phyloP scores from a whole-genome alignment of 1,140 invertebrate genomes.

The Hyposmocoma kahamanoa region DNA sequence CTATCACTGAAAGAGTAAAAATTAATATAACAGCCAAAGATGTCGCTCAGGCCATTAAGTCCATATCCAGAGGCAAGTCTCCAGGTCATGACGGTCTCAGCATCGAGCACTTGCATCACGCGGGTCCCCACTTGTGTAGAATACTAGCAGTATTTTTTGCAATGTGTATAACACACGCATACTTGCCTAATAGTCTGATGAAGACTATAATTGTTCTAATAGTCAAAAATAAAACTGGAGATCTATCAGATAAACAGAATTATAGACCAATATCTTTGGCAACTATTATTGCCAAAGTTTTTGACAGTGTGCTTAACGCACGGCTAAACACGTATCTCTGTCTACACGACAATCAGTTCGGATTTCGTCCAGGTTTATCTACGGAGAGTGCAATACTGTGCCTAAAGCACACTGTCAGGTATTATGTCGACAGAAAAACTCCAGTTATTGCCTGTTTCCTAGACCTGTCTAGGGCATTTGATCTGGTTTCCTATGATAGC shows the following conservation, averaged over 20 bases:
- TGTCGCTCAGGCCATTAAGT: not conserved
- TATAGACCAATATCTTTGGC: not conserved
- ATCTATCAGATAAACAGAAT: no score
- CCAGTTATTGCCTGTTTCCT: not conserved
- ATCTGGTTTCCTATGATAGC: not conserved
- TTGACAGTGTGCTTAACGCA: not conserved
- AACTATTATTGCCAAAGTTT: not conserved
- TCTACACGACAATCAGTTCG: not conserved
- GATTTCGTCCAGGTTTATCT: not conserved
- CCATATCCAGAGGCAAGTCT: no score
- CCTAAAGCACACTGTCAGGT: not conserved
- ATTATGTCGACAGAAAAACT: not conserved
- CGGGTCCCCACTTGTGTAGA: not conserved
- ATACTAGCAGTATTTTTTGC: not conserved
- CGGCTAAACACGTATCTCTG: not conserved
- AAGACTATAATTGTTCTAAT: not conserved
- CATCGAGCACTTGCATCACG: no score
- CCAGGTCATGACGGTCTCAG: no score
- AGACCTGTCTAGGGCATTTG: not conserved
- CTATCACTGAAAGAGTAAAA: not conserved
- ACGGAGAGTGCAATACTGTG: not conserved
- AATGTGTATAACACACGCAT: not conserved
- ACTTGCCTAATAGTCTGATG: not conserved
- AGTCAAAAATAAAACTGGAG: slow-evolving; percentile 3
- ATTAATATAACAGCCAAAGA: not conserved